Percentiles rank a stretch among this genome's conserved stretches.
These are phyloP conservation scores for Syngnathus floridae DNA, from an alignment of 2,113 vertebrate species.

Conservation along the genomic window DNA sequence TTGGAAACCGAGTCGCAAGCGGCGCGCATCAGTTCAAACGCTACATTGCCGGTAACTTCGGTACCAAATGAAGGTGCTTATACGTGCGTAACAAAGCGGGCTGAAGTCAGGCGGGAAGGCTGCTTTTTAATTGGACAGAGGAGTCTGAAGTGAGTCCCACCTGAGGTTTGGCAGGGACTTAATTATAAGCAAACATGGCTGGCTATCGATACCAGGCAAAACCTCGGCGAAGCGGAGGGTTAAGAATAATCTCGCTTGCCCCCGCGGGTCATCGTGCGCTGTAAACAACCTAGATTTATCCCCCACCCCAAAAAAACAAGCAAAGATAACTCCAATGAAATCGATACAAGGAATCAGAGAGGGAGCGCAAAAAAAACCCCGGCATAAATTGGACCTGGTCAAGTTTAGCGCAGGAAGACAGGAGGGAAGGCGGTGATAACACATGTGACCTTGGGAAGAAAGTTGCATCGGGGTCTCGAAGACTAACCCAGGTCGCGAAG, in stretches of 20 bases:
- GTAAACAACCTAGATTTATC: conserved; percentile 68
- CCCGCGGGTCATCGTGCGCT: conserved; percentile 60
- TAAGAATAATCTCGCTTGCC: conserved; percentile 59
- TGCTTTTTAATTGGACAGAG: conserved; percentile 67
- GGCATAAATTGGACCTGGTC: conserved; percentile 53
- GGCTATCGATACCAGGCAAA: conserved; percentile 59
- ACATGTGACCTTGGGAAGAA: conserved; percentile 36
- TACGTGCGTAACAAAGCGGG: conserved; percentile 39
- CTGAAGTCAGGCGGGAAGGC: conserved; percentile 39
- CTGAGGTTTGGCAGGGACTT: conserved; percentile 59
- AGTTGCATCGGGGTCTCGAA: conserved; percentile 39
- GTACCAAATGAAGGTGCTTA: conserved; percentile 43
- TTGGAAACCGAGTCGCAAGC: conserved; percentile 37
- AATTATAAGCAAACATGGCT: conserved; percentile 70
- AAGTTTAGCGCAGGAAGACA: conserved; percentile 28
- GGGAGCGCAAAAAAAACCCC: conserved; percentile 47
- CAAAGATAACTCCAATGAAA: conserved; percentile 57
- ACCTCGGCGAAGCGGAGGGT: conserved; percentile 51
- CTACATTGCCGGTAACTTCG: conserved; percentile 12
- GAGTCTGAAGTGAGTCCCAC: conserved; percentile 59
- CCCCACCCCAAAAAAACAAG: conserved; percentile 42
- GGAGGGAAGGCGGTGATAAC: conserved; percentile 30
- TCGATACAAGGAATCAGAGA: conserved; percentile 65
- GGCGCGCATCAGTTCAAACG: conserved; percentile 31
- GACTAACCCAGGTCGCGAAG: conserved; percentile 36